Conservation (phyloP, 2,797 vertebrate species). For the Sebastes miniatus region DNA sequence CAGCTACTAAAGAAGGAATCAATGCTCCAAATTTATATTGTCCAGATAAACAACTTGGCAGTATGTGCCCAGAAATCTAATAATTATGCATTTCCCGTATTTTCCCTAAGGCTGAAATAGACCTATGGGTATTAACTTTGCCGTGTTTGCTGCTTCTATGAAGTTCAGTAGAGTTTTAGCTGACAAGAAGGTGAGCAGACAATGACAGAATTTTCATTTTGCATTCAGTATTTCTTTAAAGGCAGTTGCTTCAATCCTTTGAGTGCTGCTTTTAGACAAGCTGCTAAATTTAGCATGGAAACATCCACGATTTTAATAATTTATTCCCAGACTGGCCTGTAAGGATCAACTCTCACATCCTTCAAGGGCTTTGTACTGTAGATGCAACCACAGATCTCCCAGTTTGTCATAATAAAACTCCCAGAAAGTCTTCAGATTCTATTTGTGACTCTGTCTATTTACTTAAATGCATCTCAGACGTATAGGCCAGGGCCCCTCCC, state of each 20-base stretch:
- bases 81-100: not conserved
- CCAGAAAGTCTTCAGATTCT: conserved; percentile 75
- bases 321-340: conserved; percentile 60
- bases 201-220: conserved; percentile 56
- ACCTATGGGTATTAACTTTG: conserved; percentile 23
- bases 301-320: conserved; percentile 69
- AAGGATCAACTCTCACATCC: conserved; percentile 53
- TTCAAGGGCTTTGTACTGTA: conserved; percentile 46
- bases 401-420: conserved; percentile 68
- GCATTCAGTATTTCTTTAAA: conserved; percentile 42
- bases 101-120: conserved; percentile 8
- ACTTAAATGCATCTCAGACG: conserved; percentile 78
- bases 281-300: conserved; percentile 70
- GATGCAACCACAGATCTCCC: conserved; percentile 59
- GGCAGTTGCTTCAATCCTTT: conserved; percentile 44
- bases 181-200: conserved; percentile 48
- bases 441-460: conserved; percentile 82
- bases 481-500: conserved; percentile 73
- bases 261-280: conserved; percentile 61
- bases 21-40: not conserved
- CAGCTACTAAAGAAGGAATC: not conserved
- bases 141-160: conserved; percentile 13
- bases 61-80: not conserved
- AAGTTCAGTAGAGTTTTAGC: conserved; percentile 33
- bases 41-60: conserved; percentile 6